phyloP scores from a whole-genome alignment of 37 sponge, comb jelly and placozoan species.

The Corticium candelabrum region DNA sequence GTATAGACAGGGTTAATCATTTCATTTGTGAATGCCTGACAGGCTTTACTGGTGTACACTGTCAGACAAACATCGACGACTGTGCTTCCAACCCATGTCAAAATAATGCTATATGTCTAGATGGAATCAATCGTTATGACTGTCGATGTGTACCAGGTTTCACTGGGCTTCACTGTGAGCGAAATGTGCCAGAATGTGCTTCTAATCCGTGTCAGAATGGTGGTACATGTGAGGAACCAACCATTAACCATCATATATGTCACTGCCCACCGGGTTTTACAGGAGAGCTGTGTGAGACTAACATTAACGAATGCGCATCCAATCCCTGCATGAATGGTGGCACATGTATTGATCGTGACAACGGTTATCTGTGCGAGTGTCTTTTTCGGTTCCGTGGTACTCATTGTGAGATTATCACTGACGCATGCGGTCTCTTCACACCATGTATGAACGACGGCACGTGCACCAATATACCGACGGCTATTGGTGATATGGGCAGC shows the following conservation, averaged over 20 bases:
- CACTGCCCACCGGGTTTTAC: constrained; percentile 28
- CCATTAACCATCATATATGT: constrained; percentile 25
- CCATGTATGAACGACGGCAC: constrained; percentile 11
- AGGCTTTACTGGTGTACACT: constrained; percentile 21
- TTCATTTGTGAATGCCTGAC: constrained; percentile 12
- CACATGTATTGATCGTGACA: background rate
- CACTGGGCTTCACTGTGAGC: background rate
- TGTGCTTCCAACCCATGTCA: constrained; percentile 16
- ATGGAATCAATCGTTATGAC: background rate
- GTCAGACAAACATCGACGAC: constrained; percentile 45
- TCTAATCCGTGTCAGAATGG: constrained; percentile 30
- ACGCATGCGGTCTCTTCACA: background rate
- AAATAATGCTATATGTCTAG: background rate
- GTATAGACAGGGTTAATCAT: constrained; percentile 12
- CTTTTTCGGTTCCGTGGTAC: constrained; percentile 29
- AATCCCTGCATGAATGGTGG: constrained; percentile 21
- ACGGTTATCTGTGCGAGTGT: background rate
- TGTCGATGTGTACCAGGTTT: background rate
- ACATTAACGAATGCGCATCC: constrained; percentile 9
- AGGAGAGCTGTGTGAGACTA: constrained; percentile 25
- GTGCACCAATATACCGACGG: background rate
- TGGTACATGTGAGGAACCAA: constrained; percentile 16
- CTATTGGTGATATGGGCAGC: constrained; percentile 10
- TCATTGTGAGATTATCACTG: constrained; percentile 23
- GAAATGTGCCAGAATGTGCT: background rate